Evolutionary conservation across 1,140 invertebrate species (phyloP).

Genomic region (Carposina sasakii): DNA sequence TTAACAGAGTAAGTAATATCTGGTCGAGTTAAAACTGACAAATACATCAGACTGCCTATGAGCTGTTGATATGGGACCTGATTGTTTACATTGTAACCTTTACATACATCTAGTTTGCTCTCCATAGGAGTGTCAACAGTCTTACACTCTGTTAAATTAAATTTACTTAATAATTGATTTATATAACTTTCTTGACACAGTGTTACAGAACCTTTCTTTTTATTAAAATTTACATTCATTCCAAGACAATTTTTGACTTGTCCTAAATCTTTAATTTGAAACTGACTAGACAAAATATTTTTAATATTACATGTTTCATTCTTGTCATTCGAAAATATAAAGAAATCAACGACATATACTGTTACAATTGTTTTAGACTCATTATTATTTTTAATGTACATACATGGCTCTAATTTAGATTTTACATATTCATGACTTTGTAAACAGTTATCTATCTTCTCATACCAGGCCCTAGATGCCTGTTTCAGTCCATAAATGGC

Average conservation of each 20-base stretch:
- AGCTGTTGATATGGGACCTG: slow-evolving; percentile 7
- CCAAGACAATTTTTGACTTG: slow-evolving; percentile 27
- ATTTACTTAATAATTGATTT: slow-evolving; percentile 18
- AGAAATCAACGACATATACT: slow-evolving; percentile 50
- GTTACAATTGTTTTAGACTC: slow-evolving; percentile 29
- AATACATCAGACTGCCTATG: slow-evolving; percentile 11
- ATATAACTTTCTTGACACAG: slow-evolving; percentile 23
- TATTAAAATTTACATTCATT: slow-evolving; percentile 13
- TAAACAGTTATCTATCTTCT: slow-evolving; percentile 25
- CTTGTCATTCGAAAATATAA: slow-evolving; percentile 38
- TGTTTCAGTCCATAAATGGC: slow-evolving; percentile 26
- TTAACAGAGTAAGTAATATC: slow-evolving; percentile 8
- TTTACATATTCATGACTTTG: slow-evolving; percentile 27
- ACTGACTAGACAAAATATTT: slow-evolving; percentile 19
- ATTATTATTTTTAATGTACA: slow-evolving; percentile 33
- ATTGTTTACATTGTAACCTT: not conserved
- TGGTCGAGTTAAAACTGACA: slow-evolving; percentile 1
- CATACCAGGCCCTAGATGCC: slow-evolving; percentile 20
- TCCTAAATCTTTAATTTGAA: slow-evolving; percentile 26
- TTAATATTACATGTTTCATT: slow-evolving; percentile 17
- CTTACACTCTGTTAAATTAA: slow-evolving; percentile 11
- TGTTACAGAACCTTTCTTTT: slow-evolving; percentile 8
- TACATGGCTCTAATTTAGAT: slow-evolving; percentile 40
- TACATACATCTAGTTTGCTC: not conserved
- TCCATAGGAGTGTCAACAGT: slow-evolving; percentile 15